A percentile compares a stretch with the other conserved stretches of the same genome.
phyloP scores from a whole-genome alignment of 2,888 invertebrate genomes.

The Bellardia pandia region DNA sequence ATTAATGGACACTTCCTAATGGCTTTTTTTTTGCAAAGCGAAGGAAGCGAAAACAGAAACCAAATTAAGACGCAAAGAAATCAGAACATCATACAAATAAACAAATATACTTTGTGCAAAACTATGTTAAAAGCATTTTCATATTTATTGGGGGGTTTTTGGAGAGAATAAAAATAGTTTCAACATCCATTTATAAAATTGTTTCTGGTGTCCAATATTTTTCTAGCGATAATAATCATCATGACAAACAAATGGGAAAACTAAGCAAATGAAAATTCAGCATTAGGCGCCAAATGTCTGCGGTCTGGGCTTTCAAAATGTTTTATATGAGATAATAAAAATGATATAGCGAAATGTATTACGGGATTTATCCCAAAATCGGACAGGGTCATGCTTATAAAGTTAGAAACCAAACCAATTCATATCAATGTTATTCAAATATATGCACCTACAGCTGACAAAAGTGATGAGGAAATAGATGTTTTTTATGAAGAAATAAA shows the following conservation, averaged over 20 bases:
- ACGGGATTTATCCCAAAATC: no score
- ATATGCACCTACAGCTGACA: no score
- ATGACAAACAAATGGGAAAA: neutral
- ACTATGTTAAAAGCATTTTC: neutral
- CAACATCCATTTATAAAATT: slow-evolving; percentile 4
- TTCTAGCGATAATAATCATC: neutral
- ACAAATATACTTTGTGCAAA: neutral
- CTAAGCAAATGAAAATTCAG: neutral
- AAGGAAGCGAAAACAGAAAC: neutral
- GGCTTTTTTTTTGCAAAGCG: neutral
- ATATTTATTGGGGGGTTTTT: neutral
- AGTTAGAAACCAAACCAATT: no score
- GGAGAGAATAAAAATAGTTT: neutral
- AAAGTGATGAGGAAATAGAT: no score
- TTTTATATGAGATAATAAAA: neutral
- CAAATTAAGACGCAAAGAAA: neutral
- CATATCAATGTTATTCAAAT: no score
- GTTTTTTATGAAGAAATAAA: no score
- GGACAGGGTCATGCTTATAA: no score
- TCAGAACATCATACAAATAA: neutral
- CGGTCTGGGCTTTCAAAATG: neutral
- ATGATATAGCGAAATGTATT: no score
- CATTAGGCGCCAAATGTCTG: neutral
- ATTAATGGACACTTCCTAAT: slow-evolving; percentile 14
- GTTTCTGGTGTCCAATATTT: neutral